Base-by-base conservation (phyloP, 2,113 vertebrate species). In the Semicossyphus pulcher region DNA sequence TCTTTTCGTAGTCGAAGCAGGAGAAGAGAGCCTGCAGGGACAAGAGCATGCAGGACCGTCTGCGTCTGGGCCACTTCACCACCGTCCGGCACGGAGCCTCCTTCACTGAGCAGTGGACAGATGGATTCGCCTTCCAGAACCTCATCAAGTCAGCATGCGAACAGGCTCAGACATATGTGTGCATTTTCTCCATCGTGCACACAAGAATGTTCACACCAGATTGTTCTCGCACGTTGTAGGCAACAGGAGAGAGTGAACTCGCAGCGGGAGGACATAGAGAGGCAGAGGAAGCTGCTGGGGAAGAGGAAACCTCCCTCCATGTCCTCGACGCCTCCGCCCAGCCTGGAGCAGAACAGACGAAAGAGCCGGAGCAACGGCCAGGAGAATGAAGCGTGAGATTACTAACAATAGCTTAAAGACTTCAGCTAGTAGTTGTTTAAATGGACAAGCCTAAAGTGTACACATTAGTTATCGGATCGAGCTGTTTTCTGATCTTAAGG, bases 41-140 rank as follows among this genome's bases (percentile, higher is more conserved):
- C 87, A 98, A 98, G 86, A 98, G 97, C 91, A 98, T 98, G 97
- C 97, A 98, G 87, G 97, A 98, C 76, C 95, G 97, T 5, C 90
- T 98, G 65, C 93, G 97, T 54, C 86, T 98, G 78, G 97, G 97
- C 23, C 97, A 98, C 84, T 98, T 98, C 90, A 97, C 96, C 26
- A 98, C 97, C 0, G 97, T 98, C 56, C 92, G 97, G 54, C 97
- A 98, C 0, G 97, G 97, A 10, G 97, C 97, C 0, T 97, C 97
- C 41, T 98, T 98, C 88, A 97, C 95, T 0, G 97, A 98, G 88
- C 97, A 98, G 78, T 98, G 97, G 97, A 98, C 96, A 14, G 96
- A 98, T 80, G 97, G 97, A 65, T 97, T 95, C 34, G 97, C 97
- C 87, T 98, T 98, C 92, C 97, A 98, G 92, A 98, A 98, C 90